phyloP scores from a whole-genome alignment of 1,140 invertebrate species.

The Drosophila nigrodunni region DNA sequence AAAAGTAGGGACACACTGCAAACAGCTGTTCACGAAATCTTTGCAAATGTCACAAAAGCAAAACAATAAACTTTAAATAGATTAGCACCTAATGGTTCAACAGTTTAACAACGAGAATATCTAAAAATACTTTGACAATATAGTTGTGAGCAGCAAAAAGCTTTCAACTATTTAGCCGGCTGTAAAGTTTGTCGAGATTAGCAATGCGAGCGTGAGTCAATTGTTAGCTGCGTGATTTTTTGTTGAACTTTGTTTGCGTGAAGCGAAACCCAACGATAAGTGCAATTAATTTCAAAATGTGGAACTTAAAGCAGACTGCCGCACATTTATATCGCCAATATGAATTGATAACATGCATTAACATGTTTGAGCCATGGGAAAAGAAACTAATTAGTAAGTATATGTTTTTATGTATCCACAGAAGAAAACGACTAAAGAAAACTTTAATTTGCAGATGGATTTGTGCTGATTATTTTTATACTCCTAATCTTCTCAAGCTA shows the following conservation, averaged over 20 bases:
- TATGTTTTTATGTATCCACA: not conserved
- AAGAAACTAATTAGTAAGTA: constrained; percentile 78
- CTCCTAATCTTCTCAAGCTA: constrained; percentile 76
- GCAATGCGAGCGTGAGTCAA: constrained; percentile 11
- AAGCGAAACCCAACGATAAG: not conserved
- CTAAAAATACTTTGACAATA: not conserved
- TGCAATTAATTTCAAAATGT: constrained; percentile 50
- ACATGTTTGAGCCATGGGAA: constrained; percentile 84
- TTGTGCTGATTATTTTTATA: constrained; percentile 66
- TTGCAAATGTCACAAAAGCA: constrained; percentile 13
- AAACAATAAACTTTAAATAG: constrained; percentile 29
- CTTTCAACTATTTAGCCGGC: not conserved
- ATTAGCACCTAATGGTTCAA: not conserved
- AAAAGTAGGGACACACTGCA: constrained; percentile 25
- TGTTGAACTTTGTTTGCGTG: not conserved
- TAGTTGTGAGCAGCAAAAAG: not conserved
- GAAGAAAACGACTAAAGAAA: not conserved
- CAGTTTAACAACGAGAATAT: not conserved
- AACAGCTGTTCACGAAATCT: constrained; percentile 21
- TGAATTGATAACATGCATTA: constrained; percentile 73
- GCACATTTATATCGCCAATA: constrained; percentile 74
- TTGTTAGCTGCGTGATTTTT: not conserved
- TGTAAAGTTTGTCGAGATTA: not conserved
- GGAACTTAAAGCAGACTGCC: constrained; percentile 66
- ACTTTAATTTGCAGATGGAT: constrained; percentile 58